Conservation (phyloP, 2,797 vertebrate species). For the Garrulus glandarius region DNA sequence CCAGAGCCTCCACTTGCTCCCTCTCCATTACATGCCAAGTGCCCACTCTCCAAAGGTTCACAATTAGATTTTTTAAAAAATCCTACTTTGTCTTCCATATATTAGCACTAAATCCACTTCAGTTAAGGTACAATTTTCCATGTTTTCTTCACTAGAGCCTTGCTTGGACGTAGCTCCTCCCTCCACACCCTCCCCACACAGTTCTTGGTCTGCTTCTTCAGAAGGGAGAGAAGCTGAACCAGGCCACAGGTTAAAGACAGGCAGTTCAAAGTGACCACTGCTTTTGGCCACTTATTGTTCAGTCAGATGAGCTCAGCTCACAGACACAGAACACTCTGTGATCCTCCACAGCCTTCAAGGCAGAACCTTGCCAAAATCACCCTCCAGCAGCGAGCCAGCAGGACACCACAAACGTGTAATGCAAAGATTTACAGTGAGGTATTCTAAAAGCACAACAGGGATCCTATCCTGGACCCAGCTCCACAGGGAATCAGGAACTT, state of each 20-base stretch:
- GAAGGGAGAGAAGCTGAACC: accelerated
- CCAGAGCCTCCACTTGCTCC: not conserved
- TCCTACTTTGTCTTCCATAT: not conserved
- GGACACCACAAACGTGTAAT: accelerated
- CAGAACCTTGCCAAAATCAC: not conserved
- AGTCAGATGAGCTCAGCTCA: not conserved
- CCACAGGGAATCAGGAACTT: not conserved
- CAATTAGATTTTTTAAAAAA: not conserved
- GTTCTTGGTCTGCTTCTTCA: not conserved
- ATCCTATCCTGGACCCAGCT: not conserved
- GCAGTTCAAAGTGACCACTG: not conserved
- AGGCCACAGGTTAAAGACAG: accelerated
- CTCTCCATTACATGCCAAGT: not conserved
- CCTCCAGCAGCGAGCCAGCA: not conserved
- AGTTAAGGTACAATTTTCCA: not conserved
- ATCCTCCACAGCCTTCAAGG: not conserved
- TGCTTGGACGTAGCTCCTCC: not conserved
- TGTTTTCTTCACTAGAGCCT: not conserved
- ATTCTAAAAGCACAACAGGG: not conserved
- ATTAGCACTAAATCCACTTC: not conserved
- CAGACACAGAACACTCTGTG: accelerated
- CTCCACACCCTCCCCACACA: accelerated
- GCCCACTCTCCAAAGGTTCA: not conserved
- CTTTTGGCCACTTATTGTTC: not conserved
- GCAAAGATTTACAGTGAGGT: not conserved